Evolutionary conservation across 2,888 invertebrate species (phyloP).

Genomic region (Carterocephalus palaemon): DNA sequence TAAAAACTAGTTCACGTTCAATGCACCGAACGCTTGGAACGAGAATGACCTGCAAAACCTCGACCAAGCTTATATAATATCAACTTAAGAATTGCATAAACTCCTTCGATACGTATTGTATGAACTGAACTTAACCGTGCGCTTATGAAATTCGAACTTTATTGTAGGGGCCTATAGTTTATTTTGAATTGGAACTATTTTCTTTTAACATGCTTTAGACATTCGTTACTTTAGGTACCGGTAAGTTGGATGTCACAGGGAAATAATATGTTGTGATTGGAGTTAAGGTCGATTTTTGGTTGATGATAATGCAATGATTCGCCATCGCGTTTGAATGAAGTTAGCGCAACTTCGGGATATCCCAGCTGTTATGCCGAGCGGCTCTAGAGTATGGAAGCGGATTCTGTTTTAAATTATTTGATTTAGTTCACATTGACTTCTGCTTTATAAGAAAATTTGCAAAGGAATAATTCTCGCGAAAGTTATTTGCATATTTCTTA

Average conservation of each 20-base stretch:
- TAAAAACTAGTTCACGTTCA: constrained; percentile 50
- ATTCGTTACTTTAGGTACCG: not conserved
- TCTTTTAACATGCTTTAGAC: not conserved
- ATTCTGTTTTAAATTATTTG: constrained; percentile 31
- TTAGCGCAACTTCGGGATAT: constrained; percentile 71
- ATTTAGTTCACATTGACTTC: too few species aligned
- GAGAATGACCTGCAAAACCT: constrained; percentile 52
- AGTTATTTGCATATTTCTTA: too few species aligned
- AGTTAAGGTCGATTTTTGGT: constrained; percentile 38
- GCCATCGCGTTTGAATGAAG: constrained; percentile 58
- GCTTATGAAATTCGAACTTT: constrained; percentile 30
- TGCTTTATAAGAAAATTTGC: too few species aligned
- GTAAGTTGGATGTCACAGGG: constrained; percentile 2
- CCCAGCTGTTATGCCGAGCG: constrained; percentile 52
- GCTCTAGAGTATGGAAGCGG: constrained; percentile 43
- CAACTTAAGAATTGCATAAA: constrained; percentile 77
- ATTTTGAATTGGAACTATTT: constrained; percentile 26
- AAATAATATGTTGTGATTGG: constrained; percentile 1
- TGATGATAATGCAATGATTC: constrained; percentile 28
- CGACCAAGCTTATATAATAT: constrained; percentile 75
- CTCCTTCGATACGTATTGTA: constrained; percentile 55
- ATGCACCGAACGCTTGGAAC: constrained; percentile 60
- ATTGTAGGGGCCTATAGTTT: not conserved
- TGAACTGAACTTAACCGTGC: constrained; percentile 33
- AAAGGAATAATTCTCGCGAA: too few species aligned